Base-by-base conservation (phyloP, 2,113 vertebrate genomes). In the Peucedramus taeniatus region DNA sequence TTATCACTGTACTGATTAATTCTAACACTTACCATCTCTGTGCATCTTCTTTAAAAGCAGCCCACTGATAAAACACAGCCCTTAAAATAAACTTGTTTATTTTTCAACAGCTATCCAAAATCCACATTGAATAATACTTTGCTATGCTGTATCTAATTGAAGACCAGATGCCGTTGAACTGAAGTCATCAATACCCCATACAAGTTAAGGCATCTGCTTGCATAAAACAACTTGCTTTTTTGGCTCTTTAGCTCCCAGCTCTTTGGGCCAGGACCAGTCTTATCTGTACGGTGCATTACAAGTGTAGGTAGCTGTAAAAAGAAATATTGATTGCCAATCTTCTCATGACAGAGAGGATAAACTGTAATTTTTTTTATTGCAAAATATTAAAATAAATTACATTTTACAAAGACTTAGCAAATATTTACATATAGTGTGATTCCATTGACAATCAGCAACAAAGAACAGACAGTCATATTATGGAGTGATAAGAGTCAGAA, bases 341-440 rank as follows among this genome's bases (percentile, higher is more conserved):
- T 20, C 11, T 72, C 75, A 23, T 22, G n/a, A 83, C 75, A 74
- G 33, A 91, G 63, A 86, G 30, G 50, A 60, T 87, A 96, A 78
- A 68, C 35, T 89, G 90, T 96, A 90, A 86, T 42, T 28, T 72
- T 72, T 97, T 98, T 98, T 98, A 98, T 98, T 98, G 96, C 75
- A 97, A 97, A 98, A 98, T 93, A 97, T 97, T 97, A 97, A 98
- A 98, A 98, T 98, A 98, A 98, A 98, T 98, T 98, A 98, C 97
- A 98, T 96, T 96, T 96, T 96, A 95, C 95, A 94, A 94, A 96
- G 94, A 95, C 93, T 90, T 90, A 70, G 78, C 90, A 93, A 96
- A 92, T 94, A 97, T 97, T 95, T 98, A 97, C 97, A 98, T 93
- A 98, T 97, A 98, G 97, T 96, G 96, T 97, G 85, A 97, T 96